Evolutionary conservation across 1,140 invertebrate species (phyloP), one percentile per base, ranked within the genome.

Genomic region (Tetramorium alpestre): DNA sequence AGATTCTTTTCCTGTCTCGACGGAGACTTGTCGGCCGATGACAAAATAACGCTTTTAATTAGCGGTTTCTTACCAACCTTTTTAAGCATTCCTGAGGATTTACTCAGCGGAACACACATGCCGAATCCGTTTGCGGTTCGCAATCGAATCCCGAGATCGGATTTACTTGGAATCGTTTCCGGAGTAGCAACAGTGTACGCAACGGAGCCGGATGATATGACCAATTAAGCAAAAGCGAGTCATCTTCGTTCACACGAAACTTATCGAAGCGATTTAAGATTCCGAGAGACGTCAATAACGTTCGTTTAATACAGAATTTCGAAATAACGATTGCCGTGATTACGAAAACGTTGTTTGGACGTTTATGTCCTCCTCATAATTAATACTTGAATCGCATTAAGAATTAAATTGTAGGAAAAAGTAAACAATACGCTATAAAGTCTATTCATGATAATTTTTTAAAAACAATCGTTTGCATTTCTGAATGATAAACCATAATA

Each of bases 141-240:
- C 62, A 25, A 41, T 56, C 11, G 28, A 75, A 75, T 60, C 13
- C 38, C 22, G 1, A n/a, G 11, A 75, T 73, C 41, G 11, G 28
- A 87, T 60, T 88, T 65, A 86, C 33, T 33, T 78, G 72, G 73
- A 86, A 86, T 86, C 75, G 11, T 77, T 78, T 77, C 38, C 62
- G 75, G 84, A 47, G 41, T 51, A n/a, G 33, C 28, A 49, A 58
- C 22, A 0, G 51, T 33, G 75, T 62, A 70, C 25, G 28, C 22
- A 38, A 85, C 51, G 67, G 49, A 73, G 44, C 13, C 47, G n/a
- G 44, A 64, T 47, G 49, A 70, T 25, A 49, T 44, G 41, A 62
- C 70, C 18, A 75, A 85, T 85, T 85, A 85, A 44, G 11, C 18
- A 69, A 58, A 51, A 67, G 22, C n/a, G 38, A 41, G 73, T 89